Evolutionary conservation across 1,140 invertebrate species (phyloP), one percentile per base, ranked within the genome.

Genomic region (Panagrolaimus sp.): DNA sequence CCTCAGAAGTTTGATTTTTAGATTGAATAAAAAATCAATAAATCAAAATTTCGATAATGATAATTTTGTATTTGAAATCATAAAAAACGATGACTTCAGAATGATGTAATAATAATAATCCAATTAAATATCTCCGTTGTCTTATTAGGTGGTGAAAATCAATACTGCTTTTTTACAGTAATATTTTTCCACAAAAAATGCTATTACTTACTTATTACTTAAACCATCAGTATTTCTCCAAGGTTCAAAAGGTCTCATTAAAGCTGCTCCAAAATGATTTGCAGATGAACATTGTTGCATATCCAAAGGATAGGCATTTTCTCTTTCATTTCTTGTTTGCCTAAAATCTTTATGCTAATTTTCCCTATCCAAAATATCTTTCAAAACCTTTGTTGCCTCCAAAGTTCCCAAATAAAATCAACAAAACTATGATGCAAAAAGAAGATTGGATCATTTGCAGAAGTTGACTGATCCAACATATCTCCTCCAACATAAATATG

Each of bases 371-470:
- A n/a, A n/a, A n/a, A n/a, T 38, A 38, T 38, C 7, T 38, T 38
- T 38, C 32, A 38, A 38, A 4, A 38, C 32, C 78, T 73, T 26
- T 63, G 44, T 62, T 82, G 72, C 21, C 80, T 38, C 78, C 82
- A 82, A 43, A 75, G 62, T 47, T 82, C 81, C 77, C 77, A 82
- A 48, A 82, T 67, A 43, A 70, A 75, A 73, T 85, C 85, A 12
- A 85, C 77, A 72, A 84, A 85, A 10, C 76, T 70, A 64, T 78
- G 77, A 46, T 77, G 71, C 24, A 77, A 46, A 65, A 77, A 78
- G 69, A 78, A 77, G 44, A 77, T 69, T 7, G 77, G 77, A 70
- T 85, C 85, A 70, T 80, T 84, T 21, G 84, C 77, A 24, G 74
- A 74, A 0, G 77, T 79, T 10, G 70, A 73, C 12, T 68, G 46